Evolutionary conservation across 1,140 invertebrate species (phyloP).

Genomic region (Platorchestia sp.): DNA sequence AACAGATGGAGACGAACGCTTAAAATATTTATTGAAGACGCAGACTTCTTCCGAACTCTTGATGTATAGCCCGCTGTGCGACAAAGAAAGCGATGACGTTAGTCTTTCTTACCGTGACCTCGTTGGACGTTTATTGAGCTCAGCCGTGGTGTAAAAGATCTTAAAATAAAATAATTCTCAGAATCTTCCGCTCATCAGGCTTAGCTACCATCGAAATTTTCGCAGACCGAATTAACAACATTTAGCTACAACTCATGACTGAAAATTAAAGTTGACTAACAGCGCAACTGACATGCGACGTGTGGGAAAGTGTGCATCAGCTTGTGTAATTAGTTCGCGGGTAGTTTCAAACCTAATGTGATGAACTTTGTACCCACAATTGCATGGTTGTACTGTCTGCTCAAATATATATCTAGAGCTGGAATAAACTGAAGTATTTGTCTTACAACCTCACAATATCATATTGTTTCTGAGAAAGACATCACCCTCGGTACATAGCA

Average conservation of each 20-base stretch:
- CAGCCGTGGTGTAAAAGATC: not conserved
- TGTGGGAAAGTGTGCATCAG: not conserved
- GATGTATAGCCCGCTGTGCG: not conserved
- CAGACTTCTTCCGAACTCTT: not conserved
- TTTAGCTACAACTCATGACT: not conserved
- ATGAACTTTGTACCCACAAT: too few species aligned
- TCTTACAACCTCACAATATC: too few species aligned
- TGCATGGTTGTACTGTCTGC: too few species aligned
- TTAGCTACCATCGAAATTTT: not conserved
- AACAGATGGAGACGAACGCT: not conserved
- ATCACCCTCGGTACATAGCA: too few species aligned
- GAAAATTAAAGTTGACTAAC: not conserved
- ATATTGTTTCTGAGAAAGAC: too few species aligned
- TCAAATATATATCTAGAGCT: too few species aligned
- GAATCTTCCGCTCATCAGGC: not conserved
- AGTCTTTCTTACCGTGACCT: not conserved
- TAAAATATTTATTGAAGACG: not conserved
- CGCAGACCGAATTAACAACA: not conserved
- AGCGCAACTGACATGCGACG: not conserved
- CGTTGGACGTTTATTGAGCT: not conserved
- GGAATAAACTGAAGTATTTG: too few species aligned
- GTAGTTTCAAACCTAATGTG: too few species aligned
- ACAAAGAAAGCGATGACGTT: not conserved
- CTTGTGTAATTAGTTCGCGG: not conserved
- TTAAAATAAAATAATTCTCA: not conserved